phyloP scores from a whole-genome alignment of 2,888 invertebrate species.

The Ormyrus rosae region DNA sequence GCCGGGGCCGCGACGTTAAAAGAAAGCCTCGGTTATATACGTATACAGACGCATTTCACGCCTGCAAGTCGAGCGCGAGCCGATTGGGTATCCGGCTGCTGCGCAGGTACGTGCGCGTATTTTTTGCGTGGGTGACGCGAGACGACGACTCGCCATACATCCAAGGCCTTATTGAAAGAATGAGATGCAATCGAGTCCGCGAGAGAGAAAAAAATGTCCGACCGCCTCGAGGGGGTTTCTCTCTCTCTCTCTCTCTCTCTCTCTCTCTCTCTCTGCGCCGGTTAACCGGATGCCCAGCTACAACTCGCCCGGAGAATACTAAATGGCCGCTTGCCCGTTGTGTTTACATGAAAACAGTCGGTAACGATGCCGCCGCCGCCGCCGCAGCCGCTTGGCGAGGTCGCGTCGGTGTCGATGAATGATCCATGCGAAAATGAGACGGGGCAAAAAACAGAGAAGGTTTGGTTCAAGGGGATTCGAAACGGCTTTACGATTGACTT shows the following conservation, averaged over 20 bases:
- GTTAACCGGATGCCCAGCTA: conserved; percentile 72
- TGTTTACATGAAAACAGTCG: conserved; percentile 67
- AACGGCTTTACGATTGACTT: conserved; percentile 54
- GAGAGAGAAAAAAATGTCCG: conserved; percentile 54
- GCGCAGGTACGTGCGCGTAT: conserved; percentile 20
- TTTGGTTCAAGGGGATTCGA: conserved; percentile 55
- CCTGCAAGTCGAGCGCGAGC: conserved; percentile 29
- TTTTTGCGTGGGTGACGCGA: conserved; percentile 53
- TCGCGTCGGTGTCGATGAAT: conserved; percentile 48
- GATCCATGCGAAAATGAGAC: conserved; percentile 49
- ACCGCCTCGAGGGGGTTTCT: conserved; percentile 44
- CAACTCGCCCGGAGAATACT: conserved; percentile 70
- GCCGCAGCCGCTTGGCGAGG: conserved; percentile 14
- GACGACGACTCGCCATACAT: conserved; percentile 50
- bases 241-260: conserved; percentile 56
- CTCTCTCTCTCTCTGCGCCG: conserved; percentile 59
- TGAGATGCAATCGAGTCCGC: conserved; percentile 64
- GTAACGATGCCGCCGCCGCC: conserved; percentile 57
- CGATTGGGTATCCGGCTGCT: conserved; percentile 44
- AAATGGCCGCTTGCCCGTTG: conserved; percentile 65
- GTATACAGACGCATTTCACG: conserved; percentile 20
- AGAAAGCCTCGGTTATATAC: neutral
- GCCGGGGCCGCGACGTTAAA: neutral
- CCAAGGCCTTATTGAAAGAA: conserved; percentile 65
- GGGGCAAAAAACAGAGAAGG: conserved; percentile 39